phyloP scores from a whole-genome alignment of 2,113 vertebrate genomes.

The Alectura lathami region DNA sequence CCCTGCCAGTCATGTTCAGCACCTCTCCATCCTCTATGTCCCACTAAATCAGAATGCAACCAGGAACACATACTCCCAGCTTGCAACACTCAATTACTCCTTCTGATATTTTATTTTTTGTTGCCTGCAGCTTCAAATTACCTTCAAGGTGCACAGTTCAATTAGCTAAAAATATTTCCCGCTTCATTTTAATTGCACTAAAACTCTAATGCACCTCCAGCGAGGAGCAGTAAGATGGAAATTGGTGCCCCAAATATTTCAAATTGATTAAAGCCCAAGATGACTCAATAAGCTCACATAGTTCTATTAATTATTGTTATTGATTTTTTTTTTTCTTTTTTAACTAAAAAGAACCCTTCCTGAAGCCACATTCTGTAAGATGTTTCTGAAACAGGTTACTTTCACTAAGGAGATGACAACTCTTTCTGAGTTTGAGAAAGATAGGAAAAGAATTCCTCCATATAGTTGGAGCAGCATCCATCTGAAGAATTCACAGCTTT shows the following conservation, averaged over 20 bases:
- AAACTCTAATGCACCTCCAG: conserved; percentile 56
- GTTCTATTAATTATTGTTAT: conserved; percentile 57
- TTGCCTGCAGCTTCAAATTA: conserved; percentile 70
- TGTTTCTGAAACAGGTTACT: not conserved
- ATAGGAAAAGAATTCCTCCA: not conserved
- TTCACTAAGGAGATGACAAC: not conserved
- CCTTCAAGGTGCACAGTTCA: conserved; percentile 67
- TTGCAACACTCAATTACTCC: conserved; percentile 60
- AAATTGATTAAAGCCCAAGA: conserved; percentile 51
- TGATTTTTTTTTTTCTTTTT: conserved; percentile 53
- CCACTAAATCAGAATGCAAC: conserved; percentile 27
- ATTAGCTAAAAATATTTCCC: conserved; percentile 72
- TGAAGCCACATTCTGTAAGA: not conserved
- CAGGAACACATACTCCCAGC: conserved; percentile 24
- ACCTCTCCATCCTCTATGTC: fast-evolving
- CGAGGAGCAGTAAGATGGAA: conserved; percentile 49
- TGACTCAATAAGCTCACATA: conserved; percentile 38
- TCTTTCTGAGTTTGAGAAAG: not conserved
- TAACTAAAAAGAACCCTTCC: not conserved
- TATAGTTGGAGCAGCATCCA: not conserved
- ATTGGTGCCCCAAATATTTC: conserved; percentile 57
- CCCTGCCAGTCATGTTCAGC: not conserved
- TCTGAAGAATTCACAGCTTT: conserved; percentile 9
- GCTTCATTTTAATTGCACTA: conserved; percentile 64
- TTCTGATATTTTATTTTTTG: conserved; percentile 63